These are phyloP conservation scores for Hydropotes inermis DNA, from an alignment of 2,113 vertebrate species.

Conservation along the genomic window DNA sequence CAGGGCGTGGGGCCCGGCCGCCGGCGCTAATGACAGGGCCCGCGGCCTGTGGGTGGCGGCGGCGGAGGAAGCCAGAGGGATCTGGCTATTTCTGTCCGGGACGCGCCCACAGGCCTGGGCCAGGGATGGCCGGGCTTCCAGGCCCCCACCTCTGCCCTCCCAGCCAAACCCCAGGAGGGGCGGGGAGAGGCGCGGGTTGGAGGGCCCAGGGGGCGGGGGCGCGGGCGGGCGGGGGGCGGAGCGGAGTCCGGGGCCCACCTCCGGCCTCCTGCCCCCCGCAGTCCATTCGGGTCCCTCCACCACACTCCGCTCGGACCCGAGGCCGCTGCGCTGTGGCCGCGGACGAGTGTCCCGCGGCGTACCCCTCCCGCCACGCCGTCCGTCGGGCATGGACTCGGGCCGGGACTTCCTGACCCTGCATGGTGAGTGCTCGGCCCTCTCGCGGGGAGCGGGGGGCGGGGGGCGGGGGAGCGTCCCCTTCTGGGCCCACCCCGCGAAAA, in stretches of 20 bases:
- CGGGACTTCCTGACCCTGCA: slow-evolving; percentile 70
- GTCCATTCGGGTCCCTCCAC: neutral
- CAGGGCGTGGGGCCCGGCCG: slow-evolving; percentile 40
- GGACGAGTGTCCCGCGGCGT: neutral
- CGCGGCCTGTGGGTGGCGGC: slow-evolving; percentile 39
- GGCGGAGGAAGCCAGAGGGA: slow-evolving; percentile 29
- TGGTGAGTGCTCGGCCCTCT: slow-evolving; percentile 42
- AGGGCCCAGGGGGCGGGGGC: neutral
- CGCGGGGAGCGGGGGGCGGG: neutral
- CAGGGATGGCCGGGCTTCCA: neutral
- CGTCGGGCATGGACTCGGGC: slow-evolving; percentile 68
- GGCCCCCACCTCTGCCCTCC: neutral
- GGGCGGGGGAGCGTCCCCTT: neutral
- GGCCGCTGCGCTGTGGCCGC: neutral
- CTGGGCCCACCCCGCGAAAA: neutral
- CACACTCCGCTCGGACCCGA: neutral
- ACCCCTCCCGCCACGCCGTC: neutral
- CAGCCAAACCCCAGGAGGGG: neutral
- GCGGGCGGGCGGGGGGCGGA: neutral
- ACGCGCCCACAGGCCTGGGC: neutral
- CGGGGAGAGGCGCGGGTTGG: slow-evolving; percentile 49
- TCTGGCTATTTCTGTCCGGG: slow-evolving; percentile 57
- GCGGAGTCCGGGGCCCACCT: neutral
- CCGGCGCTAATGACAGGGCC: slow-evolving; percentile 64
- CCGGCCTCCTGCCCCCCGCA: neutral